phyloP scores from a whole-genome alignment of 2,113 vertebrate genomes.

The Oxyruncus cristatus region DNA sequence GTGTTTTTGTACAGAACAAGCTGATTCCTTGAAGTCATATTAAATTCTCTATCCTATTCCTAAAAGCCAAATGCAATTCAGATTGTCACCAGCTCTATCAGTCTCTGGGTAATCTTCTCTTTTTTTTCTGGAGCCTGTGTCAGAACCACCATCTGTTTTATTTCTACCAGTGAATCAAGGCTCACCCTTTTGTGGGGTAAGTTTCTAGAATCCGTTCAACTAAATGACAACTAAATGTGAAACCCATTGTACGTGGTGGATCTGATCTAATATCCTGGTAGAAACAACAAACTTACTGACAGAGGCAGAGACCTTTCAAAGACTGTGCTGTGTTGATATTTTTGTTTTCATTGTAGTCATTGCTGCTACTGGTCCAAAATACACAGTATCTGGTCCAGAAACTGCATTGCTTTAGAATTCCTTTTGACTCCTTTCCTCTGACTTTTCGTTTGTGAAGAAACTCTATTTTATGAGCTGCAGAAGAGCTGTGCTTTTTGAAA shows the following conservation, averaged over 20 bases:
- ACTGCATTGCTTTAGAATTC: neutral
- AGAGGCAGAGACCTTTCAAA: neutral
- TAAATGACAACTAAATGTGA: neutral
- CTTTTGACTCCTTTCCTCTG: neutral
- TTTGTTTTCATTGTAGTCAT: neutral
- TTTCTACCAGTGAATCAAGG: neutral
- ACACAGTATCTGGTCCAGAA: neutral
- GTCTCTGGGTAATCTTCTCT: neutral
- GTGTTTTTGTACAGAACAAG: neutral
- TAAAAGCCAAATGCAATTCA: neutral
- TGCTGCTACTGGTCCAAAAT: neutral
- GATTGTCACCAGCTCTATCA: neutral
- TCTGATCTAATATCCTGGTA: neutral
- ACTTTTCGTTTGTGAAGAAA: neutral
- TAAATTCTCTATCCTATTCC: neutral
- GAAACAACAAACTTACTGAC: neutral
- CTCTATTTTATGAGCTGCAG: neutral
- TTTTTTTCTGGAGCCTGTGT: neutral
- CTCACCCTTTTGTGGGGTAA: neutral
- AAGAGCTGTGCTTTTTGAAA: neutral
- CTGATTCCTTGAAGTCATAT: neutral
- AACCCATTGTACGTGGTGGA: neutral
- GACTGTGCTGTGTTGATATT: neutral
- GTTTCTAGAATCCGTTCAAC: neutral
- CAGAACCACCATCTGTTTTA: neutral